Evolutionary conservation across 2,113 vertebrate species (phyloP).

Genomic region (Gymnarchus niloticus): DNA sequence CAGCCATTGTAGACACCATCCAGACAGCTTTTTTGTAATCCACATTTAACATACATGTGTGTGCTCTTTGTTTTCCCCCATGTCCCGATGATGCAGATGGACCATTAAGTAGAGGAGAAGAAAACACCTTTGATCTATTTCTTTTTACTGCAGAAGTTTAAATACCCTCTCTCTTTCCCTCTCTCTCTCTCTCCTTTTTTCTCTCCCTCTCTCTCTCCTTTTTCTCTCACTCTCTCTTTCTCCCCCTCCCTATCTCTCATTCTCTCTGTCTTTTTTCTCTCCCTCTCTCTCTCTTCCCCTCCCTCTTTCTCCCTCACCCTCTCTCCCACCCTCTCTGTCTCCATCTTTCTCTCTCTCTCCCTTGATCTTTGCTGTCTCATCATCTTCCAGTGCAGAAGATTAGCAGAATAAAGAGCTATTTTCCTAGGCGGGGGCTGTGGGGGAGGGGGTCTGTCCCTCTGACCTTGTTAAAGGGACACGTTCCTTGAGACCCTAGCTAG

Average conservation of each 20-base stretch:
- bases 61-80: neutral
- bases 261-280: neutral
- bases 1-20: neutral
- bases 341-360: neutral
- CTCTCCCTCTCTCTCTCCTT: neutral
- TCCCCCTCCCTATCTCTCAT: too few relatives aligned
- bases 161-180: neutral
- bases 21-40: neutral
- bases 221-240: slow-evolving; percentile 15
- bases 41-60: neutral
- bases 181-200: neutral
- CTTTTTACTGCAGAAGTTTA: neutral
- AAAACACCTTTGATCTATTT: neutral
- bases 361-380: neutral
- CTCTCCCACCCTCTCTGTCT: too few relatives aligned
- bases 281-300: too few relatives aligned
- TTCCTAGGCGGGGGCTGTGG: neutral
- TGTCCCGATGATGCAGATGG: neutral
- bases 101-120: neutral
- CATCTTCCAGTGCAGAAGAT: neutral
- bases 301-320: too few relatives aligned
- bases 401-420: neutral
- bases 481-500: slow-evolving; percentile 52
- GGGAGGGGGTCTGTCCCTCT: slow-evolving; percentile 31
- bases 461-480: slow-evolving; percentile 37